Base-by-base conservation (phyloP, 2,113 vertebrate genomes). In the Mus spicilegus region DNA sequence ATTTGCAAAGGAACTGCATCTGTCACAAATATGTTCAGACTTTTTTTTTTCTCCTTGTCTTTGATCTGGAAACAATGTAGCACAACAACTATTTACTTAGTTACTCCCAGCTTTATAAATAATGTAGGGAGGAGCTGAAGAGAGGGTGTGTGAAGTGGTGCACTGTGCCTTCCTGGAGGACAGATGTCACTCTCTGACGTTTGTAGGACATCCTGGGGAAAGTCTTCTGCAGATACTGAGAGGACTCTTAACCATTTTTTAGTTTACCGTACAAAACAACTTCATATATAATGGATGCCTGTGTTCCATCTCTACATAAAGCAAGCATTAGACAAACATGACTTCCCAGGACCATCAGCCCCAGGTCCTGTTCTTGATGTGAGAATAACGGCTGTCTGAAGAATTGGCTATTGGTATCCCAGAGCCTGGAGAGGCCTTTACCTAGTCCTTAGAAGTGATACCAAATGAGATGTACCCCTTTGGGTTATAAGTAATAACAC, bases 291-390 rank as follows among this genome's bases (percentile, higher is more conserved):
- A 10, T 16, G 20, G 36, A 28, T 16, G 7, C 20, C 54, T 58
- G 11, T 81, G 46, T 30, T 65, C 7, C 12, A 19, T 69, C 46
- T 67, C 11, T 69, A n/a, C 26, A 19, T 17, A 54, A 70, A 78
- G 85, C 80, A 97, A 97, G 4, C 7, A 92, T 46, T 75, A 26
- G 77, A 73, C 49, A 63, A 78, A 91, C 22, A 67, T n/a, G 24
- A 14, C 12, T 8, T 22, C 14, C 3, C 22, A 54, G 30, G 5
- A 0, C 5, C n/a, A 63, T 91, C 9, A 63, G 20, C 2, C 26
- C 28, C 69, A 1, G 1, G 19, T 75, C 46, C 24, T 87, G 14
- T 24, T 56, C 80, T 87, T 65, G 30, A 76, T 30, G 49, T 4
- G 75, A 54, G 3, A 80, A 61, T 13, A 90, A 20, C 63, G 28